Conservation (phyloP, 2,888 invertebrate species). For the Synergus umbraculus region DNA sequence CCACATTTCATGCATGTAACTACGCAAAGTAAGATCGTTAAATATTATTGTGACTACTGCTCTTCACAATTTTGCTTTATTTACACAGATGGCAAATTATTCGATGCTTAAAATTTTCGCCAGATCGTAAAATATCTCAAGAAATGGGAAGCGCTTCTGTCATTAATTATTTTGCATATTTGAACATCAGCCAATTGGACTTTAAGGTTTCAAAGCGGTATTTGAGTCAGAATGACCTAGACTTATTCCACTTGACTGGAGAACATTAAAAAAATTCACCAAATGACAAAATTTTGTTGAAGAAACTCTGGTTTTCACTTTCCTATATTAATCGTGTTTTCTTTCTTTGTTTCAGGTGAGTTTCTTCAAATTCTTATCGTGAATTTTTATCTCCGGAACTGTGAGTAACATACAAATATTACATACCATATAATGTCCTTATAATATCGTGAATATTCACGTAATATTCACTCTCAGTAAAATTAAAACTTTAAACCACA, state of each 20-base stretch:
- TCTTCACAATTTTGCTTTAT: background rate
- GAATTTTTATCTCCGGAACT: background rate
- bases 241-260: background rate
- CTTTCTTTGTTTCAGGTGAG: slow-evolving; percentile 23
- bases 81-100: background rate
- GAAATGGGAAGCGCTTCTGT: background rate
- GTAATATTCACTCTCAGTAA: background rate
- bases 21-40: background rate
- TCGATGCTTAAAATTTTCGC: background rate
- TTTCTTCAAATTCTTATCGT: background rate
- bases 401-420: background rate
- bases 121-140: background rate
- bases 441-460: no score
- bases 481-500: background rate
- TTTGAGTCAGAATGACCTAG: background rate
- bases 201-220: slow-evolving; percentile 1
- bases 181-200: slow-evolving; percentile 16
- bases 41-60: background rate
- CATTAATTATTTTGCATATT: slow-evolving; percentile 27
- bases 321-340: background rate
- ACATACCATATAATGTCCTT: no score
- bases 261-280: background rate
- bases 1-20: background rate
- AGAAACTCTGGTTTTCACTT: background rate
- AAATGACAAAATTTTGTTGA: no score